Base-by-base conservation (phyloP, 2,888 invertebrate species). In the Lasioglossum calceatum region DNA sequence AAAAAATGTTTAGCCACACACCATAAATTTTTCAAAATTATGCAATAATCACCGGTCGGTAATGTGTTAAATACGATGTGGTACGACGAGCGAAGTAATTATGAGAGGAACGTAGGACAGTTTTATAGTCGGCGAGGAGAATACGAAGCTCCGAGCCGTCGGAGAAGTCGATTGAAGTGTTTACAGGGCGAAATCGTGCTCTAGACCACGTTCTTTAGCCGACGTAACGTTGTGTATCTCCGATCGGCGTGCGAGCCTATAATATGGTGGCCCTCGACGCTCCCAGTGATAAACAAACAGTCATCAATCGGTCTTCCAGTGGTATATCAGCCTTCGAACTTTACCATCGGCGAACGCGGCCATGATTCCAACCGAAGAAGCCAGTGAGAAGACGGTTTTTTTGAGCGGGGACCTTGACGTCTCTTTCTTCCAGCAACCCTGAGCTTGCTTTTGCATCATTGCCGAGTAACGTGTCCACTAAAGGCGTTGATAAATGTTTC, bases 201-300 rank as follows among this genome's bases (percentile, higher is more conserved):
- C 61, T 64, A 78, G 39, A 74, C 19, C 36, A n/a, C 39, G 70
- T 36, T 70, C 36, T 23, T 19, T 8, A 7, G 67, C 67, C 39
- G 12, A 70, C 19, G 36, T 19, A 67, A 39, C 70, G 70, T 23
- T 36, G 39, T 23, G 10, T 73, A 64, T n/a, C 23, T n/a, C 47
- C 58, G 42, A 61, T 61, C n/a, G 12, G 61, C 72, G 61, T 54
- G 74, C 54, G 73, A 64, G 39, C 8, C 74, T 75, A 50, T 72
- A 77, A 84, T 79, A 73, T 80, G 84, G 77, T 36, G 58, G 77
- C 77, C 74, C 79, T 85, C 79, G 85, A 79, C 42, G 75, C 75
- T 39, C 76, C 67, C 83, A 44, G 72, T 79, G 54, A 79, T 79
- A 84, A 85, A 84, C 67, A 84, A 82, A 85, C 79, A 79, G 67